Conservation (phyloP, 2,113 vertebrate species). For the Scomber colias region DNA sequence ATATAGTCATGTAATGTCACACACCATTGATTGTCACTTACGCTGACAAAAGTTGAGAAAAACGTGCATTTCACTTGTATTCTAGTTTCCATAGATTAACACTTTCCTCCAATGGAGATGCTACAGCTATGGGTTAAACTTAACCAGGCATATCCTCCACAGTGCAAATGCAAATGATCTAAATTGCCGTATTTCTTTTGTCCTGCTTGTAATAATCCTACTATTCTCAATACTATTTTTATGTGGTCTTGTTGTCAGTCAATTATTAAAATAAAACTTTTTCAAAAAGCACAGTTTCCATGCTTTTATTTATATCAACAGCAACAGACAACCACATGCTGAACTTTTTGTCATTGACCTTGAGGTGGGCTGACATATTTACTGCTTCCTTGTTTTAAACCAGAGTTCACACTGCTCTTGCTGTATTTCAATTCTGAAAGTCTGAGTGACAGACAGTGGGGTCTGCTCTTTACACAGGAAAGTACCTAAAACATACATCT, state of each 20-base stretch:
- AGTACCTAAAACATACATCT: conserved; percentile 75
- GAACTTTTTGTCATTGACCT: background rate
- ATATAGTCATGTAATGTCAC: too few species aligned
- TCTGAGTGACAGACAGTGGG: conserved; percentile 25
- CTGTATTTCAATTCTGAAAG: conserved; percentile 13
- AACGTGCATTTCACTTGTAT: too few species aligned
- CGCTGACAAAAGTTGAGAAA: too few species aligned
- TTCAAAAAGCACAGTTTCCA: background rate
- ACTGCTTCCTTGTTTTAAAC: conserved; percentile 40
- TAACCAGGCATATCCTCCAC: too few species aligned
- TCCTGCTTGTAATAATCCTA: background rate
- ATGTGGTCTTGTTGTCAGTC: background rate
- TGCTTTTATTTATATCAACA: conserved; percentile 12
- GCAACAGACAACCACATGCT: background rate
- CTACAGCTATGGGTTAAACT: too few species aligned
- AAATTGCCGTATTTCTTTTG: background rate
- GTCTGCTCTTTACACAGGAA: conserved; percentile 64
- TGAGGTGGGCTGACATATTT: conserved; percentile 5
- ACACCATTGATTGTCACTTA: too few species aligned
- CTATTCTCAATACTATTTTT: background rate
- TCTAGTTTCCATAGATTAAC: too few species aligned
- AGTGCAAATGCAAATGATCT: too few species aligned
- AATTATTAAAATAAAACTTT: background rate
- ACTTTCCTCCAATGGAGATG: too few species aligned
- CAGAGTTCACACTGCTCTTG: background rate